These are phyloP conservation scores for Semaprochilodus insignis DNA, from an alignment of 2,797 vertebrate genomes.

Conservation along the genomic window DNA sequence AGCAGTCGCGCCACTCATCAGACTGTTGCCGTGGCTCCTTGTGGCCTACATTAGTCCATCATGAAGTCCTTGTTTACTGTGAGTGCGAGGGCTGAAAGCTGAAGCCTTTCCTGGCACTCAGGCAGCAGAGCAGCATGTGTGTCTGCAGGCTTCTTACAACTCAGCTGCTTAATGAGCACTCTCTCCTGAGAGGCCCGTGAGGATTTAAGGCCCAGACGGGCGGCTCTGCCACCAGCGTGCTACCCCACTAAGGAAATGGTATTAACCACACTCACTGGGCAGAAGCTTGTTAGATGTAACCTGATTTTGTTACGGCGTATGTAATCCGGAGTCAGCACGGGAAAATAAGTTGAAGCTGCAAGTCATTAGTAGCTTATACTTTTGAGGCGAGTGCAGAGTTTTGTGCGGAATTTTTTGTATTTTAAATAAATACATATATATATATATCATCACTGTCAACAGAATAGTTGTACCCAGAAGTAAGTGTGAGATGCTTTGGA, in stretches of 20 bases:
- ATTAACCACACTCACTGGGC: slow-evolving; percentile 46
- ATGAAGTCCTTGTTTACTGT: background rate
- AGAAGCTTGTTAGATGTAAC: slow-evolving; percentile 21
- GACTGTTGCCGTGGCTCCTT: slow-evolving; percentile 20
- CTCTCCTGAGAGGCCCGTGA: slow-evolving; percentile 70
- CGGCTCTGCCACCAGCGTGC: slow-evolving; percentile 31
- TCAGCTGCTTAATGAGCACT: slow-evolving; percentile 78
- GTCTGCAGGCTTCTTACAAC: slow-evolving; percentile 80
- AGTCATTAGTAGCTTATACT: background rate
- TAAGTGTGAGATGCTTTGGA: no score
- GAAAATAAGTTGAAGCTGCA: slow-evolving; percentile 24
- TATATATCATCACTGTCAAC: no score
- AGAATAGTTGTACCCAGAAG: no score
- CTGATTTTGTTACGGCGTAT: slow-evolving; percentile 18
- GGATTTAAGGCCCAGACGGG: slow-evolving; percentile 23
- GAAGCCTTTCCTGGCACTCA: slow-evolving; percentile 74
- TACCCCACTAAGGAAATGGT: slow-evolving; percentile 37
- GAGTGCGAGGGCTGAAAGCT: slow-evolving; percentile 8
- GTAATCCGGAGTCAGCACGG: slow-evolving; percentile 30
- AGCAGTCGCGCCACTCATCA: background rate
- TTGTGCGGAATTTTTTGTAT: no score
- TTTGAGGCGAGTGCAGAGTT: no score
- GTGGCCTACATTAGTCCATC: slow-evolving; percentile 31
- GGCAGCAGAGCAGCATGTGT: slow-evolving; percentile 77
- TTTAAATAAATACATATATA: no score